phyloP scores from a whole-genome alignment of 1,140 invertebrate genomes.

The Manduca sexta region DNA sequence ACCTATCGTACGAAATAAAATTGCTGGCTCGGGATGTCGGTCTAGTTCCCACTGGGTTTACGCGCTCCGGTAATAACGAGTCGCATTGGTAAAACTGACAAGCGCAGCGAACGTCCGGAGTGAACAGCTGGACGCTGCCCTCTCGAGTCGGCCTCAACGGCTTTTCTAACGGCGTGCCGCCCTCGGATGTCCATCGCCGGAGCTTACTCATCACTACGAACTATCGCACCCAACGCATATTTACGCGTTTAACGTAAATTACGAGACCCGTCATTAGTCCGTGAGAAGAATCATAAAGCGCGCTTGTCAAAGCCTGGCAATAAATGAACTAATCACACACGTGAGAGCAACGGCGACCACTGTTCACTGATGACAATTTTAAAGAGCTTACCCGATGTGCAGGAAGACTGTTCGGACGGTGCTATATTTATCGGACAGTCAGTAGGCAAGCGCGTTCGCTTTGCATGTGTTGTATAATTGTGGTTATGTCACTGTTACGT shows the following conservation, averaged over 20 bases:
- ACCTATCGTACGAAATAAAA: constrained; percentile 61
- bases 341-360: constrained; percentile 65
- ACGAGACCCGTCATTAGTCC: constrained; percentile 17
- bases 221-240: constrained; percentile 39
- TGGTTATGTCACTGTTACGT: constrained; percentile 55
- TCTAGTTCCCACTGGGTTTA: constrained; percentile 76
- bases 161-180: constrained; percentile 73
- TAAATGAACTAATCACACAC: constrained; percentile 63
- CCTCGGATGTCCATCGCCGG: constrained; percentile 77
- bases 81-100: constrained; percentile 89
- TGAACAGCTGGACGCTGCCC: constrained; percentile 78
- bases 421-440: constrained; percentile 64
- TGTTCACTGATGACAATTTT: constrained; percentile 68
- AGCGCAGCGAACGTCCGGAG: constrained; percentile 85
- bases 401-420: constrained; percentile 53
- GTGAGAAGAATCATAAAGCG: constrained; percentile 41
- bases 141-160: constrained; percentile 74
- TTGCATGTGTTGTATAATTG: constrained; percentile 49
- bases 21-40: constrained; percentile 70
- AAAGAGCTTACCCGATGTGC: constrained; percentile 64
- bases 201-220: constrained; percentile 62
- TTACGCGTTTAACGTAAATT: constrained; percentile 24
- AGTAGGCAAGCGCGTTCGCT: constrained; percentile 58
- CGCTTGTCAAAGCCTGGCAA: constrained; percentile 46
- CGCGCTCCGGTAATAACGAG: constrained; percentile 82